Evolutionary conservation across 2,113 vertebrate genomes (phyloP), one percentile per base, ranked within the genome.

Genomic region (Hassar affinis): DNA sequence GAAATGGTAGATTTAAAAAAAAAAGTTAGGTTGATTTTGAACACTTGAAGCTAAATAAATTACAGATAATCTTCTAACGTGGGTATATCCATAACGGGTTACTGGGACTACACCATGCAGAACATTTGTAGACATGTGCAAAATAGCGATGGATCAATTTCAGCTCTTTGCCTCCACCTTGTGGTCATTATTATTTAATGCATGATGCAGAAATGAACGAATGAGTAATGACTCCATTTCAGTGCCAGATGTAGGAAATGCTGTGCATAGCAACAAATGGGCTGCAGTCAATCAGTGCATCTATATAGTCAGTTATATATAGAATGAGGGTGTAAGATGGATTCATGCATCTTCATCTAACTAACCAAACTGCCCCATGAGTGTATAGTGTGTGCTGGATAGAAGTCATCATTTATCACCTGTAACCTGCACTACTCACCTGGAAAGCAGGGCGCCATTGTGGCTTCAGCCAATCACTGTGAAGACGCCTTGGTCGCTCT

Each of bases 81-180:
- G 51, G 38, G 3, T 42, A 42, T 87, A 66, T 85, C 38, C 54
- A 10, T 30, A 81, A 85, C 49, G 64, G 66, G 15, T 45, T 3
- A 47, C 2, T 57, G 33, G 56, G 25, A 33, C 11, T 11, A 59
- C 25, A 47, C 9, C 25, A 11, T 17, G 1, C 0, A 18, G 10
- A 14, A 47, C 35, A 38, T 66, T 30, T 79, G 38, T 79, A 9
- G 51, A 78, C 61, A n/a, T n/a, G 27, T 35, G 57, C 30, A 76
- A 38, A 74, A 51, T 74, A 74, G 12, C 7, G 1, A 17, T 10
- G 11, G 18, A 57, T 17, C 30, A 33, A 62, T 51, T 84, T 33
- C 33, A 68, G 64, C 79, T 72, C n/a, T 81, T 49, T 81, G 52
- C 15, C 69, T 52, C 84, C 84, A 86, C 69, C 87, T 86, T 74